These are phyloP conservation scores for Holothuria glaberrima DNA, from an alignment of 35 echinoderm and acorn worm species.

Conservation along the genomic window DNA sequence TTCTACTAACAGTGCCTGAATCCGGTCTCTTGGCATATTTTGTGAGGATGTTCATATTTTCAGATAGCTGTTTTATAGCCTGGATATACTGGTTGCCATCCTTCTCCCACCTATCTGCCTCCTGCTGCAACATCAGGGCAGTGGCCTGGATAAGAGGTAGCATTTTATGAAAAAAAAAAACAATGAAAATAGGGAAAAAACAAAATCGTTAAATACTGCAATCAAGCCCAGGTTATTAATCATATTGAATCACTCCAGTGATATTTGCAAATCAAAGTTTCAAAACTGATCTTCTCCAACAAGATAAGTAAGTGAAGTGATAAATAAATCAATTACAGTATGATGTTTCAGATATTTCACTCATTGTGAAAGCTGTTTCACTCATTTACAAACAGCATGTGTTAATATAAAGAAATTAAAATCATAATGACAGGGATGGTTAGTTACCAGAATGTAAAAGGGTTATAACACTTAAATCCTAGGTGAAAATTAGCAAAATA, in stretches of 20 bases:
- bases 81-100: constrained; percentile 81
- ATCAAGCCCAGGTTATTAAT: not conserved
- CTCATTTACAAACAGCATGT: too few species aligned
- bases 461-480: too few species aligned
- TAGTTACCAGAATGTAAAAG: too few species aligned
- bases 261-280: not conserved
- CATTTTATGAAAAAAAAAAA: not conserved
- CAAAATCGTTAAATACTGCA: not conserved
- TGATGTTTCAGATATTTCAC: too few species aligned
- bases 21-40: constrained; percentile 54
- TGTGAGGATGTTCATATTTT: constrained; percentile 77
- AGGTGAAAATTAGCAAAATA: too few species aligned
- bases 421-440: too few species aligned
- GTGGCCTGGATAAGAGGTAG: constrained; percentile 65
- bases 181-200: not conserved
- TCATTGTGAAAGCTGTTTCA: too few species aligned
- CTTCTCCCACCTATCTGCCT: constrained; percentile 90
- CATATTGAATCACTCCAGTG: not conserved
- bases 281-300: not conserved
- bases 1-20: constrained; percentile 37
- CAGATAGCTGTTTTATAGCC: constrained; percentile 76
- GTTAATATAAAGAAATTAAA: too few species aligned
- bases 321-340: too few species aligned
- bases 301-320: not conserved
- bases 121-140: constrained; percentile 86